These are phyloP conservation scores for Aurelia coerulea DNA, from an alignment of 30 jellyfish, hydroid and myxozoan genomes.

Conservation along the genomic window DNA sequence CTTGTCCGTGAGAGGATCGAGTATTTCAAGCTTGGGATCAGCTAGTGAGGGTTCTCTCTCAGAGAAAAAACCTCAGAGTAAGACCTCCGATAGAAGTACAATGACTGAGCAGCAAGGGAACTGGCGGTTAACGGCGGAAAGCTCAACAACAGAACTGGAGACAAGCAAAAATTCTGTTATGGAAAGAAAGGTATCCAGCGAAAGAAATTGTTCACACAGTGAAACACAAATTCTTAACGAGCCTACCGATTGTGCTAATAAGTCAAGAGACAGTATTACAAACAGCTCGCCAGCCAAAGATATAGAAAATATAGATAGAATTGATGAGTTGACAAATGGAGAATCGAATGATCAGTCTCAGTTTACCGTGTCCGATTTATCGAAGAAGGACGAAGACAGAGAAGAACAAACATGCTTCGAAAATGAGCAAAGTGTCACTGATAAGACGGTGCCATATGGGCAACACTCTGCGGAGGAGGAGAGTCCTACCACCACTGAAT, in stretches of 20 bases:
- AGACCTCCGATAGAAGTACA: background rate
- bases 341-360: background rate
- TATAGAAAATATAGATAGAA: background rate
- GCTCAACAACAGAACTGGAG: background rate
- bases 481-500: background rate
- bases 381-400: background rate
- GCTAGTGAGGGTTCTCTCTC: constrained; percentile 31
- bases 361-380: background rate
- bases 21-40: background rate
- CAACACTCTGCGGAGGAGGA: constrained; percentile 16
- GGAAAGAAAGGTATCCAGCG: background rate
- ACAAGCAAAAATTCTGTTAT: background rate
- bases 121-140: background rate
- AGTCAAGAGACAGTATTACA: background rate
- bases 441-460: background rate
- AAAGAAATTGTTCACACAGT: background rate
- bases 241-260: background rate
- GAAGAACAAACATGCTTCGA: background rate
- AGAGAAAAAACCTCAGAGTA: background rate
- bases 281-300: background rate
- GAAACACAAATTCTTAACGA: background rate
- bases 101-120: background rate
- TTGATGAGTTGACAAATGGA: background rate
- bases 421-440: background rate
- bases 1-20: constrained; percentile 19